Base-by-base conservation (phyloP, 2,888 invertebrate species). In the Drosophila kanekoi region DNA sequence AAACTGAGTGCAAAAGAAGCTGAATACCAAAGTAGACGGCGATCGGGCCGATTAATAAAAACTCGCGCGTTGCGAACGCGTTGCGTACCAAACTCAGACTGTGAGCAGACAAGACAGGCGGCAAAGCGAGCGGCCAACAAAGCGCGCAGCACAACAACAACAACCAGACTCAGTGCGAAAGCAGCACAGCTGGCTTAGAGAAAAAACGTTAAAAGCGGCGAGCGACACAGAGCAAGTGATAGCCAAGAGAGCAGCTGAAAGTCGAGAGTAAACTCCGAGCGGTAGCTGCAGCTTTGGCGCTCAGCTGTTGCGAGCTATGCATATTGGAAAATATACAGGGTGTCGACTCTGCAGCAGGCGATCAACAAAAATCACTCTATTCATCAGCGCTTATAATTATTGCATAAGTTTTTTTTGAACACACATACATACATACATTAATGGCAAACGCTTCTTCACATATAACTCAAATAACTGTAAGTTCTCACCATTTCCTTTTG, bases 21-120 rank as follows among this genome's bases (percentile, higher is more conserved):
- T 47, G 35, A 23, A 44, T 28, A 23, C 37, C 13, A 51, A 51
- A 16, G 37, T 45, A 58, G 54, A 62, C 72, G 59, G 35, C 54
- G 64, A 59, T 41, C 77, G 52, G 20, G 38, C 20, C 44, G 47
- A 67, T 54, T 61, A 56, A 64, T 11, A 43, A 37, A 45, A 57
- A 69, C 66, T 79, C 80, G 86, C 84, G 88, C 86, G 82, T 85
- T 73, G 79, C 85, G 79, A 74, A 79, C 86, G 76, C 89, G 80
- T 84, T 62, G 64, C 76, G 80, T 69, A 68, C 67, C 87, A 88
- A 86, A 88, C 77, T 81, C 76, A 70, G 73, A 80, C 80, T 80
- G 80, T 60, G 66, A 60, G 47, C 45, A 37, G 16, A 28, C 52
- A 40, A 37, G 16, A 28, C 52, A 40, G 48, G 68, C 56, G 56